Evolutionary conservation across 2,888 invertebrate species (phyloP).

Genomic region (Drosophila cyrtoloma): DNA sequence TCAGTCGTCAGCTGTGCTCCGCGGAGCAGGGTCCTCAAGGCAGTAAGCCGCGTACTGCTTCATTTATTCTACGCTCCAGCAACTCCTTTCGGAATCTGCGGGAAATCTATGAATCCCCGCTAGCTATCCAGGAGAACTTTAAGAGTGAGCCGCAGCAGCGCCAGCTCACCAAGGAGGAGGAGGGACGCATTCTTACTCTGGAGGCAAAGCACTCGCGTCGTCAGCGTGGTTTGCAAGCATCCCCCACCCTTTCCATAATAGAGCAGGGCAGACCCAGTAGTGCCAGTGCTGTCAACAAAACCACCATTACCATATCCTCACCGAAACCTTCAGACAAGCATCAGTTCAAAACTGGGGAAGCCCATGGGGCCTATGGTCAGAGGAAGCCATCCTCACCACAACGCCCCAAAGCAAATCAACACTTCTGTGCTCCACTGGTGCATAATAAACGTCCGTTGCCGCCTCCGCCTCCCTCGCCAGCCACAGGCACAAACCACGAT

Average conservation of each 20-base stretch:
- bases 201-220: conserved; percentile 91
- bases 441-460: conserved; percentile 66
- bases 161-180: conserved; percentile 84
- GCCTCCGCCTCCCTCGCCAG: conserved; percentile 55
- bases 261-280: conserved; percentile 73
- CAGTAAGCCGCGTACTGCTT: conserved; percentile 76
- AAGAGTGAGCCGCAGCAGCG: conserved; percentile 80
- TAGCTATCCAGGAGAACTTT: conserved; percentile 85
- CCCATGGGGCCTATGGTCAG: conserved; percentile 16
- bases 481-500: conserved; percentile 53
- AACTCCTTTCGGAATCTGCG: conserved; percentile 91
- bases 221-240: conserved; percentile 87
- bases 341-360: not conserved
- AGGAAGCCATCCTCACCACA: conserved; percentile 19
- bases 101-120: conserved; percentile 90
- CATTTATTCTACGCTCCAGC: conserved; percentile 89
- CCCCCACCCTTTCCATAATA: conserved; percentile 66
- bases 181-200: conserved; percentile 89
- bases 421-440: conserved; percentile 63
- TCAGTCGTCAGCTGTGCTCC: conserved; percentile 59
- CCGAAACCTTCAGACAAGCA: conserved; percentile 48
- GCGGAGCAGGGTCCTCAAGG: conserved; percentile 12
- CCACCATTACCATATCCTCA: conserved; percentile 78
- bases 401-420: conserved; percentile 53
- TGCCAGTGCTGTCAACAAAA: conserved; percentile 63